These are phyloP conservation scores for Crypturellus undulatus DNA, from an alignment of 2,113 vertebrate species.

Conservation along the genomic window DNA sequence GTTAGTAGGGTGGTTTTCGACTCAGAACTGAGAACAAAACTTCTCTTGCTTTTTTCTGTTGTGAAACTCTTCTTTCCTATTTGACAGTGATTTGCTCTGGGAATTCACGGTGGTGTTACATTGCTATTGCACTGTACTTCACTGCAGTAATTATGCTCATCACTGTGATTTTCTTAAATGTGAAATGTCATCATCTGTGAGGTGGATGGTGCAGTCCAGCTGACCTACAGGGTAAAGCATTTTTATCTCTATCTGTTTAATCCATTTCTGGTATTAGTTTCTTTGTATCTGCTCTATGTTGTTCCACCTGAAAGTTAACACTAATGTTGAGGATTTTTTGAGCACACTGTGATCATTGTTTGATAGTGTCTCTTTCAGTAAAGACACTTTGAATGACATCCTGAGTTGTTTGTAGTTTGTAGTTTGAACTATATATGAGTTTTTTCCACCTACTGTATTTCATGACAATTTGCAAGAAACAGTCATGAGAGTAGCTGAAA, in stretches of 20 bases:
- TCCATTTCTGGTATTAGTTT: not conserved
- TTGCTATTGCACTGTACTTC: not conserved
- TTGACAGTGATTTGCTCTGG: not conserved
- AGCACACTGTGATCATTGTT: no score
- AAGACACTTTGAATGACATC: no score
- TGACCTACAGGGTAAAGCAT: not conserved
- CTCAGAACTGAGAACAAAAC: not conserved
- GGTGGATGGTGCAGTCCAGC: accelerated
- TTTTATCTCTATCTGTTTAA: not conserved
- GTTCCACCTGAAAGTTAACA: not conserved
- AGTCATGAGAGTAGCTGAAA: not conserved
- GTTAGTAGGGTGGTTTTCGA: not conserved
- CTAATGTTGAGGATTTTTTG: no score
- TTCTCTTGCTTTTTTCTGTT: not conserved
- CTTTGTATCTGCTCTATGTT: not conserved
- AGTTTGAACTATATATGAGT: no score
- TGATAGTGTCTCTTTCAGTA: no score
- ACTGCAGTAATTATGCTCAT: not conserved
- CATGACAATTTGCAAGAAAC: no score
- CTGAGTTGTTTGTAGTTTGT: no score
- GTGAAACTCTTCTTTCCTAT: not conserved
- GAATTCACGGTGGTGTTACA: not conserved
- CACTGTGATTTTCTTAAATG: not conserved
- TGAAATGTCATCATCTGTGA: not conserved
- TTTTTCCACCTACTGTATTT: no score